These are phyloP conservation scores for Sebastes glaucus DNA, from an alignment of 2,797 vertebrate species.

Conservation along the genomic window DNA sequence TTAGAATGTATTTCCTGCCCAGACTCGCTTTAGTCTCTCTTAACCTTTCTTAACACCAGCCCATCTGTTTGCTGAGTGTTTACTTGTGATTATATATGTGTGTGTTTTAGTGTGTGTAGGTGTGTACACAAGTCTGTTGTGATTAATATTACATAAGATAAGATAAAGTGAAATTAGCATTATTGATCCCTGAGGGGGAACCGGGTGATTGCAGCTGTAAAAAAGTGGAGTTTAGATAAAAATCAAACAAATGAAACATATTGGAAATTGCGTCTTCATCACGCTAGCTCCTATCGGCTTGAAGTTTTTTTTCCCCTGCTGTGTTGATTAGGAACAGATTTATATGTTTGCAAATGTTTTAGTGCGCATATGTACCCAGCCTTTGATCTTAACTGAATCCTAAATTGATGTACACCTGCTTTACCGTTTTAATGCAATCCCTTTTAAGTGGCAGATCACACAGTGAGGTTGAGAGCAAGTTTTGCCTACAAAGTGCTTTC, in stretches of 20 bases:
- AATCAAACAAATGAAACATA: conserved; percentile 43
- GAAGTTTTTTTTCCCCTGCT: neutral
- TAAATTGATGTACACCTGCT: neutral
- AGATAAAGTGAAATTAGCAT: conserved; percentile 57
- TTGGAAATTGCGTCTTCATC: conserved; percentile 3
- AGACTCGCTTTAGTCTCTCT: conserved; percentile 8
- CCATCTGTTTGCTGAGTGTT: conserved; percentile 28
- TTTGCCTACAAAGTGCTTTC: neutral
- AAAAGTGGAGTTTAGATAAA: conserved; percentile 37
- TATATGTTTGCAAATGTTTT: conserved; percentile 14
- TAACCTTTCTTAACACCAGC: conserved; percentile 28
- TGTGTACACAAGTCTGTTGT: conserved; percentile 7
- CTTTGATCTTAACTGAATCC: conserved; percentile 29
- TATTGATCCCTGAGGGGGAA: conserved; percentile 58
- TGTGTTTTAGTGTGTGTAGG: neutral
- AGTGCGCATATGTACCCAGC: neutral
- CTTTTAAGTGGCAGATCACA: conserved; percentile 13
- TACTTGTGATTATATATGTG: neutral
- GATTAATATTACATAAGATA: conserved; percentile 31
- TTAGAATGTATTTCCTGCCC: conserved; percentile 35
- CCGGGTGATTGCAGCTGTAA: conserved; percentile 18
- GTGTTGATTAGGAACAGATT: conserved; percentile 28
- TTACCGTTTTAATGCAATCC: neutral
- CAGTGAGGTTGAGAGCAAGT: neutral
- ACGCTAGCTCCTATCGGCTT: neutral